Conservation (phyloP, 2,888 invertebrate genomes). For the Spicauda simplicius region DNA sequence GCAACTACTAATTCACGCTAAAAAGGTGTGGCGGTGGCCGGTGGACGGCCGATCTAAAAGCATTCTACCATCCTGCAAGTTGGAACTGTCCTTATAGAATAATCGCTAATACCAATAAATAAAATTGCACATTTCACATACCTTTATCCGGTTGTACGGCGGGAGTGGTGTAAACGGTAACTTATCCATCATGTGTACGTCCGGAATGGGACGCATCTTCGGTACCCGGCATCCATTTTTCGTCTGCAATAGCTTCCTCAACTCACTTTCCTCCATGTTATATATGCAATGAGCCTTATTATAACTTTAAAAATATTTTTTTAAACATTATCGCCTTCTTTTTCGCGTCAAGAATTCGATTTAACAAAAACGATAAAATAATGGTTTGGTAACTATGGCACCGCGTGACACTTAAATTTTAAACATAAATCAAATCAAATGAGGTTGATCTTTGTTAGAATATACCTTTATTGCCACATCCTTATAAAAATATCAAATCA, state of each 20-base stretch:
- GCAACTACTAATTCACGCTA: too few relatives aligned
- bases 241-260: slow-evolving; percentile 71
- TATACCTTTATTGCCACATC: too few relatives aligned
- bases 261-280: slow-evolving; percentile 72
- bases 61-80: too few relatives aligned
- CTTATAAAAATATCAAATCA: too few relatives aligned
- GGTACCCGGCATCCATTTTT: slow-evolving; percentile 77
- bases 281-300: neutral
- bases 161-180: slow-evolving; percentile 71
- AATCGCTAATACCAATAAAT: too few relatives aligned
- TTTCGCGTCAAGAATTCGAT: slow-evolving; percentile 1
- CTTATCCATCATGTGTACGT: slow-evolving; percentile 66
- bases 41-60: too few relatives aligned
- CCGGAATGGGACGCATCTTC: slow-evolving; percentile 69
- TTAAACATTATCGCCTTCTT: slow-evolving; percentile 8
- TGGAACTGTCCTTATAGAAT: too few relatives aligned
- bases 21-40: too few relatives aligned
- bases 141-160: slow-evolving; percentile 76
- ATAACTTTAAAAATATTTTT: slow-evolving; percentile 8
- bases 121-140: neutral
- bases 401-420: neutral
- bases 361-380: slow-evolving; percentile 12
- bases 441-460: too few relatives aligned
- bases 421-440: too few relatives aligned
- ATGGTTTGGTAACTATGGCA: slow-evolving; percentile 13